A percentile compares a stretch with the other conserved stretches of the same genome.
These are phyloP conservation scores for Lasioglossum pauxillum DNA, from an alignment of 2,888 invertebrate species.

Conservation along the genomic window DNA sequence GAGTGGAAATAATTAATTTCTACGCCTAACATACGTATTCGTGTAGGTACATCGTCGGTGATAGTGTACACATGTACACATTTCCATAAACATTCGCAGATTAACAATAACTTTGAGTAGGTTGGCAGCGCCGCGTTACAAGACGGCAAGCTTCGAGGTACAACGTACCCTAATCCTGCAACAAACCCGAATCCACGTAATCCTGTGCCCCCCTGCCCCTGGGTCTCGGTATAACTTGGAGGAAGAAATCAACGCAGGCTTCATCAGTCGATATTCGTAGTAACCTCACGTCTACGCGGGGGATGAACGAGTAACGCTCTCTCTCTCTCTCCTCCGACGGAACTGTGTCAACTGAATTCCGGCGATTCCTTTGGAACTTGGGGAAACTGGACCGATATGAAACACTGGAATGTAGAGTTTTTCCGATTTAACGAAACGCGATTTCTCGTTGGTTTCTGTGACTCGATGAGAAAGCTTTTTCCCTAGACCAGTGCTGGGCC, in stretches of 20 bases:
- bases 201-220: constrained; percentile 62
- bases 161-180: constrained; percentile 64
- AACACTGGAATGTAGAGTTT: constrained; percentile 9
- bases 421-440: not conserved
- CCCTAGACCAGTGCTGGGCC: too few relatives aligned
- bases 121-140: constrained; percentile 43
- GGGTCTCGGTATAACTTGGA: constrained; percentile 55
- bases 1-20: not conserved
- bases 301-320: constrained; percentile 43
- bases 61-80: not conserved
- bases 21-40: not conserved
- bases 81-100: not conserved
- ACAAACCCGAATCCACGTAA: constrained; percentile 60
- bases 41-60: not conserved
- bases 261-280: constrained; percentile 63
- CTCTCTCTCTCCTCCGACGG: not conserved
- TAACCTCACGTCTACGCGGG: constrained; percentile 61
- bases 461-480: not conserved
- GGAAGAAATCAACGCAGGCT: constrained; percentile 63
- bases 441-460: not conserved
- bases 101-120: constrained; percentile 39
- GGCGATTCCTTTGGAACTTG: constrained; percentile 1
- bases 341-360: constrained; percentile 51
- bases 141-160: constrained; percentile 32
- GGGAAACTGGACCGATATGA: constrained; percentile 4